Base-by-base conservation (phyloP, 2,113 vertebrate species). In the Neopipo cinnamomea region DNA sequence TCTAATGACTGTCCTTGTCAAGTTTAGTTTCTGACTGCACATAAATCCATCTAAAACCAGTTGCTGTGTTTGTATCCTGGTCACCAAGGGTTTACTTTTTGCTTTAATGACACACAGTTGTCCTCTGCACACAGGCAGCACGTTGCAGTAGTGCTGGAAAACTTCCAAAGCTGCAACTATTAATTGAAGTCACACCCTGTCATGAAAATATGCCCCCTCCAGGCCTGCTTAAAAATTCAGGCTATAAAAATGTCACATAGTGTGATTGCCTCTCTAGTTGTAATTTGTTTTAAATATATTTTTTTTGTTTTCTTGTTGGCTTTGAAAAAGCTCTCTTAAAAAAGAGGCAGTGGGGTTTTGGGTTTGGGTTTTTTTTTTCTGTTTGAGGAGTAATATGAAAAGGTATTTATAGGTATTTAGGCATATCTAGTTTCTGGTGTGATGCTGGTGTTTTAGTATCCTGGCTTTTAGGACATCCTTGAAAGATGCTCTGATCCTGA, bases 121-220 rank as follows among this genome's bases (percentile, higher is more conserved):
- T 78, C 56, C n/a, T 92, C 72, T 4, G 5, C n/a, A n/a, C 8
- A 8, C 75, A 75, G 47, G 18, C 81, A 67, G 74, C 2, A 0
- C 3, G 0, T 41, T 52, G 47, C 39, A 85, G 35, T 31, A 67
- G 20, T 53, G 39, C 81, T 96, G 95, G 91, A 88, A 73, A 72
- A 35, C n/a, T 94, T 93, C 88, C 93, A 95, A n/a, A 88, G 25
- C 53, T 90, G 61, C 74, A 91, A 7, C 46, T 70, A 42, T 25
- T 83, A 89, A 90, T 88, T 88, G 47, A 84, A 94, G 88, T 85
- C 91, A 92, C 58, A 49, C 91, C 84, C 46, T 88, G n/a, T 70
- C 68, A 84, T 53, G 81, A 85, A 93, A 82, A 31, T 85, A 12
- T 75, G 50, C 55, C 41, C 88, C 94, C 74, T 93, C 47, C 41